A percentile compares a stretch with the other conserved stretches of the same genome.
phyloP scores from a whole-genome alignment of 2,888 invertebrate species.

The Dynastes tityus region DNA sequence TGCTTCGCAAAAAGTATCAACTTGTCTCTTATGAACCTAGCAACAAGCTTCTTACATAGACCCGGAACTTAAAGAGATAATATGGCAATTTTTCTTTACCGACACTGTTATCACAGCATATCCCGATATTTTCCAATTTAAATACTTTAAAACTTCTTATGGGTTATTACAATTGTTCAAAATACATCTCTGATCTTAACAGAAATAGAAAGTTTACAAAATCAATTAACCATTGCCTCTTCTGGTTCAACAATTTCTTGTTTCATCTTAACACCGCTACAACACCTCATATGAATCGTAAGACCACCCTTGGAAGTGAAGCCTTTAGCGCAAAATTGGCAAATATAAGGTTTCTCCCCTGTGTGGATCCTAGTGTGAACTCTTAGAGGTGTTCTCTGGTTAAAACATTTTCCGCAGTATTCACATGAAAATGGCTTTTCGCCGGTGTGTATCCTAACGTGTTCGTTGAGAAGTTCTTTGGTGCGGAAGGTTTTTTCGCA shows the following conservation, averaged over 20 bases:
- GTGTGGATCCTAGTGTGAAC: constrained; percentile 59
- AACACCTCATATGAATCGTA: constrained; percentile 51
- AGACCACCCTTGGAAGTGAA: constrained; percentile 59
- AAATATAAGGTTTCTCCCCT: constrained; percentile 59
- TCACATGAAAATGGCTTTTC: constrained; percentile 61
- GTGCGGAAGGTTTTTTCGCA: constrained; percentile 62
- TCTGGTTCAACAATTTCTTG: constrained; percentile 3
- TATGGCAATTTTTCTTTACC: too few species aligned
- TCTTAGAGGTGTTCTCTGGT: constrained; percentile 56
- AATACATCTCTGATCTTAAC: background rate
- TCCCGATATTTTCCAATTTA: too few species aligned
- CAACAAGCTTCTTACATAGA: too few species aligned
- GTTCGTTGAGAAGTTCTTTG: constrained; percentile 59
- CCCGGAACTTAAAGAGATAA: too few species aligned
- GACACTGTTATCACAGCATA: too few species aligned
- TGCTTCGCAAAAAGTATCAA: too few species aligned
- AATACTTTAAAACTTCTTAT: too few species aligned
- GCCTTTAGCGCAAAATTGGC: constrained; percentile 58
- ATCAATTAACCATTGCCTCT: background rate
- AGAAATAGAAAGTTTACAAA: background rate
- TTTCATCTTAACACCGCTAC: constrained; percentile 33
- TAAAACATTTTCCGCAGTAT: constrained; percentile 60
- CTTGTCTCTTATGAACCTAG: too few species aligned
- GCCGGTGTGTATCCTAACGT: constrained; percentile 62
- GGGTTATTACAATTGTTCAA: background rate